Conservation (phyloP, 2,797 vertebrate species). For the Antrozous pallidus region DNA sequence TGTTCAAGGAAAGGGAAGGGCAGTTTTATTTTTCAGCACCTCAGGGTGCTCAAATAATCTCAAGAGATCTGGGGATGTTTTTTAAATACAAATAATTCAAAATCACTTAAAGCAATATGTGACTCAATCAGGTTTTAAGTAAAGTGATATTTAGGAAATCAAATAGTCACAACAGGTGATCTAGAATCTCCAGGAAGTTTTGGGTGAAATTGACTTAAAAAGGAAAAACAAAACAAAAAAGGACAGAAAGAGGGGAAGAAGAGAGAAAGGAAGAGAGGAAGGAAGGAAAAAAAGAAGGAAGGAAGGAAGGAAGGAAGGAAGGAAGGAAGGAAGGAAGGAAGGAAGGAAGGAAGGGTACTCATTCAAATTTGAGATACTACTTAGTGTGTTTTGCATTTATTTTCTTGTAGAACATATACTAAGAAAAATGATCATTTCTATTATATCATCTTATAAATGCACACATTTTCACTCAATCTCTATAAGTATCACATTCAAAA, state of each 20-base stretch:
- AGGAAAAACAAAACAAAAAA: background rate
- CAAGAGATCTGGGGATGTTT: background rate
- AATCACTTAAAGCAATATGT: slow-evolving; percentile 5
- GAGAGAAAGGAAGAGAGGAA: too few relatives aligned
- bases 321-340: too few relatives aligned
- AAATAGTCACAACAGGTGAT: background rate
- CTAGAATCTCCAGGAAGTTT: slow-evolving; percentile 23
- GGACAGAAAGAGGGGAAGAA: background rate
- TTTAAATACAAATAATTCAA: slow-evolving; percentile 50
- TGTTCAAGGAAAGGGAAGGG: background rate
- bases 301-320: too few relatives aligned
- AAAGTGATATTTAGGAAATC: slow-evolving; percentile 3
- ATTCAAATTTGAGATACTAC: background rate
- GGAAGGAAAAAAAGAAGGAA: background rate
- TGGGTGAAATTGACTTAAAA: background rate
- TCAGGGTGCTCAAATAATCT: background rate
- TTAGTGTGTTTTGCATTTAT: background rate
- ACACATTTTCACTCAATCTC: background rate
- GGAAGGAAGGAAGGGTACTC: background rate
- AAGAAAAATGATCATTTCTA: background rate
- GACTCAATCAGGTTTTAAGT: slow-evolving; percentile 8
- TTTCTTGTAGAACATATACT: background rate
- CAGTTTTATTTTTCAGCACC: slow-evolving; percentile 9
- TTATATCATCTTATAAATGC: background rate
- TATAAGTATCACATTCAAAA: slow-evolving; percentile 9